Evolutionary conservation across 2,888 invertebrate species (phyloP).

Genomic region (Sphaerolaimus hirsutus): DNA sequence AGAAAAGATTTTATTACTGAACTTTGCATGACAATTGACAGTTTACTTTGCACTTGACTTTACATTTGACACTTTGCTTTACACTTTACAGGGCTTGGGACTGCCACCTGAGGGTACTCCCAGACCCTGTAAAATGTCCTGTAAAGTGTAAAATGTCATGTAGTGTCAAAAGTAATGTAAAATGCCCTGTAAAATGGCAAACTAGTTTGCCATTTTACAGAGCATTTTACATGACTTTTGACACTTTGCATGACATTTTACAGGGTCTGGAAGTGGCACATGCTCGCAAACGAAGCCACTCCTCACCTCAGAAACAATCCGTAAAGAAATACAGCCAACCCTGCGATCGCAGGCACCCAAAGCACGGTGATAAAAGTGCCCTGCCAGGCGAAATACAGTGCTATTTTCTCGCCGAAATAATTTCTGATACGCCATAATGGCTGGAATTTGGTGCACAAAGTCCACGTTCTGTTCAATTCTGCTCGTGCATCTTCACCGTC

Average conservation of each 20-base stretch:
- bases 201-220: too few species aligned
- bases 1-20: too few species aligned
- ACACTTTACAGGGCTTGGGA: too few species aligned
- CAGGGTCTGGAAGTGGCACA: too few species aligned
- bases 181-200: too few species aligned
- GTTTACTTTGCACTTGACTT: too few species aligned
- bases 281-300: neutral
- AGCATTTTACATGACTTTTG: too few species aligned
- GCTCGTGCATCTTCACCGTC: slow-evolving; percentile 6
- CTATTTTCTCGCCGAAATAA: slow-evolving; percentile 32
- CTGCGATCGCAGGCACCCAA: slow-evolving; percentile 29
- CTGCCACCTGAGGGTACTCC: neutral
- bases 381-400: slow-evolving; percentile 31
- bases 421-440: slow-evolving; percentile 28
- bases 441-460: slow-evolving; percentile 23
- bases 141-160: too few species aligned
- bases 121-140: neutral
- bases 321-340: slow-evolving; percentile 27
- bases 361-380: slow-evolving; percentile 27
- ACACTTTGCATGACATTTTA: too few species aligned
- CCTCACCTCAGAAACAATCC: slow-evolving; percentile 26
- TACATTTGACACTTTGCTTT: too few species aligned
- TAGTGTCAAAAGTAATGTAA: too few species aligned
- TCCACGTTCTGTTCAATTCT: slow-evolving; percentile 22
- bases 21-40: too few species aligned